Conservation (phyloP, 1,140 invertebrate species). For the Lepidotrigona ventralis region DNA sequence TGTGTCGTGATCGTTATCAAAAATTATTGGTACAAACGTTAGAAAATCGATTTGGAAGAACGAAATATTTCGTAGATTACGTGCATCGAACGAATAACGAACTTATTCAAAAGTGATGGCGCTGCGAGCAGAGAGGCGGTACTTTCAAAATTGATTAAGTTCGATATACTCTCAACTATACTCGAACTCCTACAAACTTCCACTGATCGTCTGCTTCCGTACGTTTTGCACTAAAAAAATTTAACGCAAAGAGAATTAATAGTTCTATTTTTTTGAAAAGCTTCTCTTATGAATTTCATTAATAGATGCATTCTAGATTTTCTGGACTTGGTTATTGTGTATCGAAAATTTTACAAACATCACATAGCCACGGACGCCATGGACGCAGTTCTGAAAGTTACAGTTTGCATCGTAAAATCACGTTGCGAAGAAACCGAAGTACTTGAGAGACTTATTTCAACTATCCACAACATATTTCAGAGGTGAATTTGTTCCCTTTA, state of each 20-base stretch:
- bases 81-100: conserved; percentile 18
- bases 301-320: conserved; percentile 51
- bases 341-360: conserved; percentile 54
- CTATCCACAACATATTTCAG: conserved; percentile 23
- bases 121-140: background rate
- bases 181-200: conserved; percentile 48
- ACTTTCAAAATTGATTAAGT: conserved; percentile 48
- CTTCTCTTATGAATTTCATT: background rate
- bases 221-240: background rate
- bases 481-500: conserved; percentile 24
- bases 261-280: too few species aligned
- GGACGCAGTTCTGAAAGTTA: conserved; percentile 48
- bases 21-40: too few species aligned
- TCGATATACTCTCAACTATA: conserved; percentile 43
- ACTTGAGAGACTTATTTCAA: conserved; percentile 29
- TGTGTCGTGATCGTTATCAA: background rate
- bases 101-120: background rate
- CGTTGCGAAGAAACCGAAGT: conserved; percentile 5
- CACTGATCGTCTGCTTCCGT: conserved; percentile 32
- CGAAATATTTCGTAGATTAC: conserved; percentile 12
- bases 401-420: conserved; percentile 46
- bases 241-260: background rate
- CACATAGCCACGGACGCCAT: conserved; percentile 35
- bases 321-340: conserved; percentile 16
- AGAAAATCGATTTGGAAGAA: background rate